Conservation (phyloP, 2,797 vertebrate genomes). For the Artibeus lituratus region DNA sequence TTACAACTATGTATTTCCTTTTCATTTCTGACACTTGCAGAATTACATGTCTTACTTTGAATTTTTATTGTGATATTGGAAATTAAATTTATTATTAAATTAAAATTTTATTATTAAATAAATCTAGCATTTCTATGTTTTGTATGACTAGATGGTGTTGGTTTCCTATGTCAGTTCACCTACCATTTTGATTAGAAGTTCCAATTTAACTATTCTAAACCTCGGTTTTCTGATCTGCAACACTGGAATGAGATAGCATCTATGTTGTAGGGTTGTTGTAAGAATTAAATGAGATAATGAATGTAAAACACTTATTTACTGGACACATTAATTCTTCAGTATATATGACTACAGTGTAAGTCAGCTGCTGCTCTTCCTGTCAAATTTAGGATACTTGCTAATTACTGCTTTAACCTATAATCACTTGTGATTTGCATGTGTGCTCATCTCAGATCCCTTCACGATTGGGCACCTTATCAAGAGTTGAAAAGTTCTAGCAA, state of each 20-base stretch:
- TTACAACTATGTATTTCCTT: background rate
- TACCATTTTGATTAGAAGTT: background rate
- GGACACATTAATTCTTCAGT: background rate
- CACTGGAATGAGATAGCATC: background rate
- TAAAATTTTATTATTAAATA: background rate
- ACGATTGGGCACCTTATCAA: background rate
- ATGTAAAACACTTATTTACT: background rate
- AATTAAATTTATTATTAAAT: background rate
- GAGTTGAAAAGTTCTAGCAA: background rate
- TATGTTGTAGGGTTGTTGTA: background rate
- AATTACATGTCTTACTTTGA: background rate
- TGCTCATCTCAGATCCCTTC: background rate
- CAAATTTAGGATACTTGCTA: conserved; percentile 28
- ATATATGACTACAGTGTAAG: background rate
- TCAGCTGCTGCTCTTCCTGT: background rate
- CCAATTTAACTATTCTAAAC: background rate
- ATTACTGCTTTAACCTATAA: conserved; percentile 9
- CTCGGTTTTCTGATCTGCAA: background rate
- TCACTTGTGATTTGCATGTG: background rate
- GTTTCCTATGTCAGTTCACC: background rate
- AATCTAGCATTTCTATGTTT: background rate
- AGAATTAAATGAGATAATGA: background rate
- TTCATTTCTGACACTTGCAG: background rate
- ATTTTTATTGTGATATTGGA: background rate
- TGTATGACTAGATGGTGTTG: background rate